A percentile compares a stretch with the other conserved stretches of the same genome.
Evolutionary conservation across 2,113 vertebrate species (phyloP).

Genomic region (Lagopus muta): DNA sequence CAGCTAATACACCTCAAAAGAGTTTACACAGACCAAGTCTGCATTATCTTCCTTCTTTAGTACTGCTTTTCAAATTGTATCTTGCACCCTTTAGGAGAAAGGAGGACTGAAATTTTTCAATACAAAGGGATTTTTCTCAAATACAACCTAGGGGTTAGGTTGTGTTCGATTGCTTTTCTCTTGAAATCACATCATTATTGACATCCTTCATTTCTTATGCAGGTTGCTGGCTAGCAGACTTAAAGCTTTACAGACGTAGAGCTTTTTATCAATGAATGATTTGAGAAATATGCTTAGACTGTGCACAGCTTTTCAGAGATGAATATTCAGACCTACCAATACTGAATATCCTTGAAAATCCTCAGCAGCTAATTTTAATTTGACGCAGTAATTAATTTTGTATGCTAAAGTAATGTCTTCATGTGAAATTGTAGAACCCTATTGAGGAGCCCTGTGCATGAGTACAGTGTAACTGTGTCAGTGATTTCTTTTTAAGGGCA

Average conservation of each 20-base stretch:
- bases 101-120: background rate
- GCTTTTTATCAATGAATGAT: background rate
- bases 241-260: background rate
- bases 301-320: background rate
- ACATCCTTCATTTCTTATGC: background rate
- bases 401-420: background rate
- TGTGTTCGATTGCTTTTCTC: fast-evolving
- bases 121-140: background rate
- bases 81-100: background rate
- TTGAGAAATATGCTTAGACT: background rate
- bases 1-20: background rate
- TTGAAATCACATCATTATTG: fast-evolving
- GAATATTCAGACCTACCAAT: background rate
- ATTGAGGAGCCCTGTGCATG: background rate
- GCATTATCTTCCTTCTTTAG: background rate
- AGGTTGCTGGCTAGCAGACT: background rate
- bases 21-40: background rate
- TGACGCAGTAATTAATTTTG: background rate
- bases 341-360: background rate
- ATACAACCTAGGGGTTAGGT: background rate
- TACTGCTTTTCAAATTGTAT: background rate
- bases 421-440: background rate
- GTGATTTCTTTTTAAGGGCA: background rate
- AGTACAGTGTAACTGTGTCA: background rate
- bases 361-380: background rate